Evolutionary conservation across 2,113 vertebrate species (phyloP).

Genomic region (Marmota flaviventris): DNA sequence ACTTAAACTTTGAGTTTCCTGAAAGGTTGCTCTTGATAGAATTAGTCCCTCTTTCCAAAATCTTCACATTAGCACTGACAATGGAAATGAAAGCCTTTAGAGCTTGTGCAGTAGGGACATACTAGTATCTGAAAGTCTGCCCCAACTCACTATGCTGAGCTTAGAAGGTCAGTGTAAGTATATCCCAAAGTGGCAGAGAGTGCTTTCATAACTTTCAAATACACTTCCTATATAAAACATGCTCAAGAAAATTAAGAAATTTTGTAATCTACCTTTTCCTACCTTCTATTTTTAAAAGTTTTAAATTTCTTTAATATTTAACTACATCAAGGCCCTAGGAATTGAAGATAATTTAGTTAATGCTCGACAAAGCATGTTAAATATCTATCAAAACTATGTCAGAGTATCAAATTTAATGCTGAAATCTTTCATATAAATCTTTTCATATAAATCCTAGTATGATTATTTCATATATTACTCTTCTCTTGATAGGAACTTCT

Average conservation of each 20-base stretch:
- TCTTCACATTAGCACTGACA: neutral
- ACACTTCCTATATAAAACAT: no score
- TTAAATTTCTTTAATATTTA: constrained; percentile 25
- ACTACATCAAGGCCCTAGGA: neutral
- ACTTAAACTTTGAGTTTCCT: constrained; percentile 11
- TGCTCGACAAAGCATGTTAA: constrained; percentile 16
- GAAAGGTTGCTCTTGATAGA: neutral
- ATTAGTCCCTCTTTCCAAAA: neutral
- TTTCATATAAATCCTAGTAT: neutral
- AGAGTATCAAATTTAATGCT: constrained; percentile 39
- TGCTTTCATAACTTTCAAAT: no score
- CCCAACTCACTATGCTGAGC: neutral
- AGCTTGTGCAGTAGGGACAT: neutral
- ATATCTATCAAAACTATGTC: constrained; percentile 19
- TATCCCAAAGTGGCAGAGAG: no score
- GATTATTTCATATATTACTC: neutral
- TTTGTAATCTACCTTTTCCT: neutral
- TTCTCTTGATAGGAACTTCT: neutral
- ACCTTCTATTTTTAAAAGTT: constrained; percentile 13
- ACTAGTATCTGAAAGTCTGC: neutral
- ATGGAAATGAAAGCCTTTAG: neutral
- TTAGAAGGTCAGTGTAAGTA: neutral
- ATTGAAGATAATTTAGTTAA: neutral
- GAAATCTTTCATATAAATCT: neutral
- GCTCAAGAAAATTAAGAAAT: neutral